Evolutionary conservation across 2,888 invertebrate species (phyloP), one percentile per base, ranked within the genome.

Genomic region (Trissolcus japonicus): DNA sequence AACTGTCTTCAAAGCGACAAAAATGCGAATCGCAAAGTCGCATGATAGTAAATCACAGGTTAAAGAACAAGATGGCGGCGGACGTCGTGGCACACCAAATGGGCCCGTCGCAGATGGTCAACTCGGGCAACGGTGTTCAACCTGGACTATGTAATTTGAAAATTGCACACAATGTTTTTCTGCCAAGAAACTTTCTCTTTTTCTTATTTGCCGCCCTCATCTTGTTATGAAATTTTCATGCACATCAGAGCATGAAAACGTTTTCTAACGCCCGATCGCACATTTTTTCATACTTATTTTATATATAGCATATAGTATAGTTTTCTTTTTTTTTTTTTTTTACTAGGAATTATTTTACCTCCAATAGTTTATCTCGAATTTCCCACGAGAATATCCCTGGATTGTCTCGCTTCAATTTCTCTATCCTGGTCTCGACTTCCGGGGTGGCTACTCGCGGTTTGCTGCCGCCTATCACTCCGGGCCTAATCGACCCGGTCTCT

Each of bases 401-500:
- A 86, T 94, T 94, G 79, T 94, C 94, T 29, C 92, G 91, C 84
- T 93, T 94, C 89, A 94, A 93, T 73, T 93, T 92, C 81, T 94
- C 93, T 80, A 95, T 94, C 73, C 92, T 90, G 57, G 91, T 91
- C 84, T 95, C 95, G 3, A 95, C 92, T 85, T 94, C 94, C 6
- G 94, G 94, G 0, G 94, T 94, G 9, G 94, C 93, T 0, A 94
- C 93, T n/a, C 93, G 87, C 0, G 94, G 95, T 86, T 96, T 96
- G 76, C 94, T 94, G 13, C 96, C 95, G 0, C 96, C 95, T 80
- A 95, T 95, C 1, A 95, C 94, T 0, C 96, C 96, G 0, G 96
- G 96, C 41, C 95, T 90, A 81, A 96, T 96, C 78, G 94, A 94
- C 55, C 96, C 96, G 16, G 96, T 96, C 88, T 96, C 96, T 91